Evolutionary conservation across 2,797 vertebrate genomes (phyloP).

Genomic region (Eidolon dupreanum): DNA sequence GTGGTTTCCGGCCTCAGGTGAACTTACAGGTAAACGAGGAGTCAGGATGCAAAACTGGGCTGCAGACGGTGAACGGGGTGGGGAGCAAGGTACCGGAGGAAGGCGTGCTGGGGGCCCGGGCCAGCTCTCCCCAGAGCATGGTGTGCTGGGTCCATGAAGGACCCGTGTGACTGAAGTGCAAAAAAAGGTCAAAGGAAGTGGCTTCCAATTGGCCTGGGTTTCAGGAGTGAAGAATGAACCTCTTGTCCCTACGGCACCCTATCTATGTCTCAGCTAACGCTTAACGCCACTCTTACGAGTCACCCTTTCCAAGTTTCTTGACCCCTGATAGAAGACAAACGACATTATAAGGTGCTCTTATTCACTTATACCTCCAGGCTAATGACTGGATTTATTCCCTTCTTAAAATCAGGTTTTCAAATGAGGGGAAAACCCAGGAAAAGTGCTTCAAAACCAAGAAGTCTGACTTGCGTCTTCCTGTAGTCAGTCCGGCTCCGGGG

Average conservation of each 20-base stretch:
- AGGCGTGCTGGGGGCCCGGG: not conserved
- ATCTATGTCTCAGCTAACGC: not conserved
- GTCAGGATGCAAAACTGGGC: not conserved
- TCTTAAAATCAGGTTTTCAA: not conserved
- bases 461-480: fast-evolving
- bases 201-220: not conserved
- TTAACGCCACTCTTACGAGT: fast-evolving
- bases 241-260: not conserved
- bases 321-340: not conserved
- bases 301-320: not conserved
- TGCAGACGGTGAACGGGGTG: not conserved
- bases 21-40: not conserved
- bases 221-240: not conserved
- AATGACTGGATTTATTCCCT: not conserved
- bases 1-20: not conserved
- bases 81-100: fast-evolving
- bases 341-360: not conserved
- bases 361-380: not conserved
- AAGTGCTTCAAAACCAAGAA: not conserved
- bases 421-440: not conserved
- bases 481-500: not conserved
- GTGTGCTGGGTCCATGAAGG: fast-evolving
- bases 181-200: not conserved
- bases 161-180: fast-evolving
- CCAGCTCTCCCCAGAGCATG: not conserved